Conservation (phyloP, 1,140 invertebrate species). For the Battus philenor region DNA sequence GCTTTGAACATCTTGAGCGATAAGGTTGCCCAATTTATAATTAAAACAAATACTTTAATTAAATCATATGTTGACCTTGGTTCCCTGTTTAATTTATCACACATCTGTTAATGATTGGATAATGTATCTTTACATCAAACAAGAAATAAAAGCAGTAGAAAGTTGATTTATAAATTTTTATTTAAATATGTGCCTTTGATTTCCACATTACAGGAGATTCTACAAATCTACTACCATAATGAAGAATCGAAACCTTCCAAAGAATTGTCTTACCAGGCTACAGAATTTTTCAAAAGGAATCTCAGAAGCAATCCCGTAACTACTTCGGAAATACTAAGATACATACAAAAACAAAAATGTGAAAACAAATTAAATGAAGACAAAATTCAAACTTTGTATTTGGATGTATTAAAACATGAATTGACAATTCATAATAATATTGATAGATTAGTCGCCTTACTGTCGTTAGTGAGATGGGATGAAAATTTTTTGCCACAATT, state of each 20-base stretch:
- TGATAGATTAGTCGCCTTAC: constrained; percentile 49
- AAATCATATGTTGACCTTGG: no score
- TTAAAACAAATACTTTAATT: no score
- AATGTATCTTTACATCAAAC: no score
- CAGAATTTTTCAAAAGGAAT: constrained; percentile 50
- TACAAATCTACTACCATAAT: constrained; percentile 38
- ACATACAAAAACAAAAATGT: constrained; percentile 33
- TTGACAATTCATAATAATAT: constrained; percentile 36
- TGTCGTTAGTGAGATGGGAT: constrained; percentile 54
- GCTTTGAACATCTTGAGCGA: no score
- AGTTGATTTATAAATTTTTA: no score
- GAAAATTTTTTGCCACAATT: constrained; percentile 42
- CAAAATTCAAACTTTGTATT: constrained; percentile 48
- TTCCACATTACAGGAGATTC: constrained; percentile 58
- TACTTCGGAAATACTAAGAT: constrained; percentile 42
- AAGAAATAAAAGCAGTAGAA: no score
- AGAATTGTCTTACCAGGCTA: constrained; percentile 33
- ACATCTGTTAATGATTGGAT: no score
- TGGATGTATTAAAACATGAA: constrained; percentile 50
- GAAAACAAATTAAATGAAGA: constrained; percentile 30
- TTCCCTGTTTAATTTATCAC: no score
- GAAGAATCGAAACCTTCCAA: constrained; percentile 40
- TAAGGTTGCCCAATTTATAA: no score
- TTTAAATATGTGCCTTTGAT: no score
- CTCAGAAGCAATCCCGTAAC: constrained; percentile 61